phyloP scores from a whole-genome alignment of 2,113 vertebrate genomes.

The Vulpes ferrilata region DNA sequence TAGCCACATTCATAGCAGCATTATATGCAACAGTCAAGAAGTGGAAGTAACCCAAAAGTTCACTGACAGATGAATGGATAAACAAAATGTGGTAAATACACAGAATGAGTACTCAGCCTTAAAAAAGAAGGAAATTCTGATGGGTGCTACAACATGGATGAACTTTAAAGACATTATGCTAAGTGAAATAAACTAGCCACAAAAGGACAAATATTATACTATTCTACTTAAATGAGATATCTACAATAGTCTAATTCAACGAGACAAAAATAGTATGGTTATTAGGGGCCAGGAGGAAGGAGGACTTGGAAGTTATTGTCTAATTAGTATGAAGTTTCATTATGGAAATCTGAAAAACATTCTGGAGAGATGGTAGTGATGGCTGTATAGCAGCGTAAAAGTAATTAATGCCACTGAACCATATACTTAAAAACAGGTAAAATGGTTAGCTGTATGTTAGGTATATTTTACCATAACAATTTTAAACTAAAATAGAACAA shows the following conservation, averaged over 20 bases:
- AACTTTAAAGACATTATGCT: not conserved
- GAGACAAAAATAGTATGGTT: not conserved
- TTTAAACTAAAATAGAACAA: not conserved
- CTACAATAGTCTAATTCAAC: not conserved
- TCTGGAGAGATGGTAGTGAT: not conserved
- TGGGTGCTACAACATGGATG: not conserved
- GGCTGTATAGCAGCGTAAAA: not conserved
- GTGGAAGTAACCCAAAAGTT: not conserved
- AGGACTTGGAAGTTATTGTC: not conserved
- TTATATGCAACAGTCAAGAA: constrained; percentile 11
- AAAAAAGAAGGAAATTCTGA: not conserved
- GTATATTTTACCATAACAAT: not conserved
- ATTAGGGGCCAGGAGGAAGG: not conserved
- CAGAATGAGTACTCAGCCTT: not conserved
- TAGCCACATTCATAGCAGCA: not conserved
- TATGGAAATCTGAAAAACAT: not conserved
- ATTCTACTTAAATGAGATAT: not conserved
- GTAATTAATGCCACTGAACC: not conserved
- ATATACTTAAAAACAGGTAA: not conserved
- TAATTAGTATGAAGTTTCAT: not conserved
- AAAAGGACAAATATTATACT: not conserved
- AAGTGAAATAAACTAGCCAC: constrained; percentile 7
- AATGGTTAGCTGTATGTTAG: not conserved
- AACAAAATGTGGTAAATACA: constrained; percentile 19
- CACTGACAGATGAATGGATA: not conserved